Conservation (phyloP, 2,797 vertebrate species). For the Melanotaenia pygmaea region DNA sequence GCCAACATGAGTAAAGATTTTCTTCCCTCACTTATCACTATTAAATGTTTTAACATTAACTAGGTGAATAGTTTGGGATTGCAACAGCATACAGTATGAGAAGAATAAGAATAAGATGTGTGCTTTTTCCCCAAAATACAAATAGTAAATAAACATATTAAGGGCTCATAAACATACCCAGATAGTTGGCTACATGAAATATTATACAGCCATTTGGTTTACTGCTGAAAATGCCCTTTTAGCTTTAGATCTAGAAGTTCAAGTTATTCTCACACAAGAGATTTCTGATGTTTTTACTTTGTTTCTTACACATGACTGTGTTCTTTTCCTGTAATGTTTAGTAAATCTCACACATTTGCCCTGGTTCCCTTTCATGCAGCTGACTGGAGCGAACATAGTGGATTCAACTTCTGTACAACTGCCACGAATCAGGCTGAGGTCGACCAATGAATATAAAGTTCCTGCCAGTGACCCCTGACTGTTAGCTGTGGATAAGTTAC, state of each 20-base stretch:
- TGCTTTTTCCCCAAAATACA: not conserved
- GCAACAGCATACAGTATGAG: not conserved
- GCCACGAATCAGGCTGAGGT: slow-evolving; percentile 15
- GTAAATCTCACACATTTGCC: slow-evolving; percentile 8
- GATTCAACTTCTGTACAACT: slow-evolving; percentile 24
- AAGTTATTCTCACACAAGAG: not conserved
- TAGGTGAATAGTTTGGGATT: not conserved
- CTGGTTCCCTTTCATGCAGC: slow-evolving; percentile 16
- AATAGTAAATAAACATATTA: not conserved
- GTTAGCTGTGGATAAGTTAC: slow-evolving; percentile 4
- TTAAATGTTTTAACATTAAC: not conserved
- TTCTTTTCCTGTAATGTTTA: not conserved
- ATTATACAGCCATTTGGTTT: not conserved
- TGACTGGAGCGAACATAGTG: slow-evolving; percentile 3
- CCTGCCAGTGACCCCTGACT: not conserved
- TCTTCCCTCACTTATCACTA: not conserved
- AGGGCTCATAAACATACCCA: not conserved
- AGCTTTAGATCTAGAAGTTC: not conserved
- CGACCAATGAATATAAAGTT: slow-evolving; percentile 15
- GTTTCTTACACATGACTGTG: not conserved
- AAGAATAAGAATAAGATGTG: not conserved
- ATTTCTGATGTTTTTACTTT: not conserved
- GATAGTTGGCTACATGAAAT: not conserved
- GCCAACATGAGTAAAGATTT: not conserved
- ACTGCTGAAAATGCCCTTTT: not conserved